Evolutionary conservation across 2,113 vertebrate genomes (phyloP).

Genomic region (Galeopterus variegatus): DNA sequence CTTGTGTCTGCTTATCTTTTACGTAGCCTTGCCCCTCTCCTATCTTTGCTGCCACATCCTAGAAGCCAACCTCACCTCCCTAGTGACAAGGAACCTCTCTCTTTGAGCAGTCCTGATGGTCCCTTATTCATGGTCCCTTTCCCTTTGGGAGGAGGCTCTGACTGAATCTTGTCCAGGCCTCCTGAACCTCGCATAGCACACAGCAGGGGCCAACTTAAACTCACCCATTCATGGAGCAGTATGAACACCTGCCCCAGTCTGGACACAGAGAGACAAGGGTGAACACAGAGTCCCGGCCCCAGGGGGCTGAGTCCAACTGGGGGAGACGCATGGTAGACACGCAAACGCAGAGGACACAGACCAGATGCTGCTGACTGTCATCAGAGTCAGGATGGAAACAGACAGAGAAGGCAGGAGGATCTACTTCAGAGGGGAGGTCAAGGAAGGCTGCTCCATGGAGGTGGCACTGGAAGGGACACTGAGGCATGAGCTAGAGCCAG

Average conservation of each 20-base stretch:
- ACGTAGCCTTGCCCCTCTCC: not conserved
- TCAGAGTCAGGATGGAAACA: not conserved
- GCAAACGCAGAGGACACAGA: rapidly evolving
- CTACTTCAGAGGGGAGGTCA: not conserved
- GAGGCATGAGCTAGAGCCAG: not conserved
- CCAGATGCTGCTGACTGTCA: not conserved
- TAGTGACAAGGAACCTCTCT: not conserved
- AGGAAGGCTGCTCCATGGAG: not conserved
- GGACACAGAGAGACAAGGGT: not conserved
- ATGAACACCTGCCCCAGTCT: not conserved
- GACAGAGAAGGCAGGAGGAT: not conserved
- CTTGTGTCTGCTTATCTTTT: not conserved
- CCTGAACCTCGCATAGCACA: not conserved
- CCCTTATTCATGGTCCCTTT: not conserved
- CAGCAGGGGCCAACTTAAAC: rapidly evolving
- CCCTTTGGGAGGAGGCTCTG: not conserved
- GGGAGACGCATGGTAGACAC: rapidly evolving
- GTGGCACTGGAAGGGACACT: not conserved
- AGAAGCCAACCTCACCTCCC: not conserved
- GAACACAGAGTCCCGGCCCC: not conserved
- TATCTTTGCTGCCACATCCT: not conserved
- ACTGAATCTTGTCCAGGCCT: not conserved
- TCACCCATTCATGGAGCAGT: not conserved
- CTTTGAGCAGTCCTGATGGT: not conserved
- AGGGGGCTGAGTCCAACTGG: rapidly evolving